These are phyloP conservation scores for Tribolium castaneum DNA, from an alignment of 1,140 invertebrate species.

Conservation along the genomic window DNA sequence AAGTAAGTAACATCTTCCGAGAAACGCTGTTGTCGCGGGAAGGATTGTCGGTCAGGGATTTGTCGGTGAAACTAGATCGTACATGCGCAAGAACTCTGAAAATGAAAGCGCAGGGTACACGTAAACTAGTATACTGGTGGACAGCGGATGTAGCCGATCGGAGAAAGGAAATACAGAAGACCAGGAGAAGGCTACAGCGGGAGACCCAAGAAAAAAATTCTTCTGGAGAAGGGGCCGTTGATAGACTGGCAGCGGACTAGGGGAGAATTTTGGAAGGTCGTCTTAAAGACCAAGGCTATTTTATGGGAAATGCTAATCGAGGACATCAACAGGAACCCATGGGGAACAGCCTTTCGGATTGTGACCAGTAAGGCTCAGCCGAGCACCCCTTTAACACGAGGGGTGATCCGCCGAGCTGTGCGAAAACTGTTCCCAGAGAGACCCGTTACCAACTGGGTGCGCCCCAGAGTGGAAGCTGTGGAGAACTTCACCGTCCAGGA, in stretches of 20 bases:
- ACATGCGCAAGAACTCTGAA: too few species aligned
- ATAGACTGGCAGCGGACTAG: not conserved
- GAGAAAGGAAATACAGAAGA: not conserved
- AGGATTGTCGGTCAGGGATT: too few species aligned
- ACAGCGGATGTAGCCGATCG: not conserved
- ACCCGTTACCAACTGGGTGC: not conserved
- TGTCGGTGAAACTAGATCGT: too few species aligned
- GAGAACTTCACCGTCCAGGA: conserved; percentile 49
- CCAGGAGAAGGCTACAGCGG: not conserved
- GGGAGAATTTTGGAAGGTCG: not conserved
- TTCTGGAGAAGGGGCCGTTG: not conserved
- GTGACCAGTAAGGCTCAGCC: not conserved
- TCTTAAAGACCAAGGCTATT: not conserved
- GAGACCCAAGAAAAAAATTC: not conserved
- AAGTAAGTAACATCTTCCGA: too few species aligned
- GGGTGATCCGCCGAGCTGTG: not conserved
- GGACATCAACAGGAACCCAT: not conserved
- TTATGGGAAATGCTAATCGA: not conserved
- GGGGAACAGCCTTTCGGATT: not conserved
- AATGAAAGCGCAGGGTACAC: too few species aligned
- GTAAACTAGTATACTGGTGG: conserved; percentile 44
- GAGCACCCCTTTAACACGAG: not conserved
- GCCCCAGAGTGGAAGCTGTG: not conserved
- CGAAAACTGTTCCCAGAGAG: not conserved
- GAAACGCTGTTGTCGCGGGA: too few species aligned